A percentile compares a stretch with the other conserved stretches of the same genome.
Evolutionary conservation across 2,797 vertebrate species (phyloP).

Genomic region (Emys orbicularis): DNA sequence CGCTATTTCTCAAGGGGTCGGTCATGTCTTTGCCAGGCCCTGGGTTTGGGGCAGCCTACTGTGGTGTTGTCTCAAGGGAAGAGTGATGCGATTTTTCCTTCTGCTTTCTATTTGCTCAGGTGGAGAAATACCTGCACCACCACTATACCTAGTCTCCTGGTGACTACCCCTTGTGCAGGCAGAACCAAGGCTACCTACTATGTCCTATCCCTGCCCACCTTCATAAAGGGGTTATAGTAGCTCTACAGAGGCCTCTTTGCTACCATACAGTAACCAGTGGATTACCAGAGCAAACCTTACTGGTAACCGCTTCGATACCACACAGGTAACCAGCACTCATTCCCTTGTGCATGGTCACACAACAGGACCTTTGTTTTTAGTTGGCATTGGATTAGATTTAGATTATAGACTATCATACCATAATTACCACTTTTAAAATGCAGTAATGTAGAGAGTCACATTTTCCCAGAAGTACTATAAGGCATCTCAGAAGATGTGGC

Average conservation of each 20-base stretch:
- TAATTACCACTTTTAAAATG: not conserved
- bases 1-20: not conserved
- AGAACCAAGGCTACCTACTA: not conserved
- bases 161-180: not conserved
- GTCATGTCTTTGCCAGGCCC: not conserved
- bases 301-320: not conserved
- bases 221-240: no score
- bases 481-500: not conserved
- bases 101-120: not conserved
- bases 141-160: not conserved
- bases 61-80: not conserved
- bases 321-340: not conserved
- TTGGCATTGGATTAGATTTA: not conserved
- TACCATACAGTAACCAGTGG: not conserved
- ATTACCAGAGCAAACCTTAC: not conserved
- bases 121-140: not conserved
- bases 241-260: not conserved
- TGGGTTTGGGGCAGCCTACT: not conserved
- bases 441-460: not conserved
- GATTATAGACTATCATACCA: not conserved
- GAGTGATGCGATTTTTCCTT: not conserved
- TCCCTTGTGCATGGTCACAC: not conserved
- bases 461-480: constrained; percentile 10
- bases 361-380: not conserved
- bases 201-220: not conserved